Evolutionary conservation across 1,140 invertebrate genomes (phyloP), one percentile per base, ranked within the genome.

Genomic region (Zaprionus vittiger): DNA sequence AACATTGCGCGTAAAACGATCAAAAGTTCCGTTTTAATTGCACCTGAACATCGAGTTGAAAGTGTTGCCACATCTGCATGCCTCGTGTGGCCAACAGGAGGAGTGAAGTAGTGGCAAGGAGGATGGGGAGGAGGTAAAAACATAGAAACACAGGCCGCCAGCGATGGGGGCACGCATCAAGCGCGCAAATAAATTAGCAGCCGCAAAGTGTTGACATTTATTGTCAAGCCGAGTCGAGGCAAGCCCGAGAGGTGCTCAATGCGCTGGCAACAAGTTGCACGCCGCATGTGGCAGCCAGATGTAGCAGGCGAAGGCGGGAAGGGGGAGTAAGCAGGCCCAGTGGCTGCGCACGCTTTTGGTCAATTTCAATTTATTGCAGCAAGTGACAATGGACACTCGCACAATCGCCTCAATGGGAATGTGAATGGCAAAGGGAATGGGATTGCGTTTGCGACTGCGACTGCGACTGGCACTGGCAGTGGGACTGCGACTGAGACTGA

Each of bases 331-430:
- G 14, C 26, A 9, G 37, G 34, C 38, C 65, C 59, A 70, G 20
- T 74, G 47, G 56, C 64, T 59, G 41, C 59, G 68, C 73, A 76
- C 73, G 73, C 73, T 76, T 72, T 61, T 61, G 68, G 61, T 72
- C 73, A 72, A 76, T 72, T 72, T 76, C 73, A 72, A 76, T 76
- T 72, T 76, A 72, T 76, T 72, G 73, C 68, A 66, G 64, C 73
- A 72, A 72, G 73, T 76, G 73, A 76, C 73, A 76, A 72, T 72
- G 73, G 67, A 76, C 67, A 71, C 54, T 75, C 60, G 73, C 73
- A 75, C 67, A 75, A 71, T 64, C 73, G 67, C 56, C 15, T 74
- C 28, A 38, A 59, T 57, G 70, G 26, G 56, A 73, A 20, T 20
- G 57, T 17, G 63, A 73, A 4, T 65, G 56, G 17, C 54, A 71